Percentiles rank a stretch among this genome's conserved stretches.
Evolutionary conservation across 2,113 vertebrate genomes (phyloP).

Genomic region (Hyla sarda): DNA sequence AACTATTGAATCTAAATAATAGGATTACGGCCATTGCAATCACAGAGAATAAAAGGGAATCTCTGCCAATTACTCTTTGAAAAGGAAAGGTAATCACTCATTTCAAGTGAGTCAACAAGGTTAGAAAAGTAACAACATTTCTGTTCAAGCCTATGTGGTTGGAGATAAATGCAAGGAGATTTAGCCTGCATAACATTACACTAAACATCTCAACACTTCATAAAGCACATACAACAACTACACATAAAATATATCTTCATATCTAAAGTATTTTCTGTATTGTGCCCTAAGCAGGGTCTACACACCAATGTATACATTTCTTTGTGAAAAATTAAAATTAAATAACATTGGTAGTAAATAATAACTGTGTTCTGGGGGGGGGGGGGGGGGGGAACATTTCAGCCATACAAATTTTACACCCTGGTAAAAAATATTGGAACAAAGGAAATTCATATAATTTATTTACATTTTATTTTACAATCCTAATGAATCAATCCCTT

Average conservation of each 20-base stretch:
- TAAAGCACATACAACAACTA: not conserved
- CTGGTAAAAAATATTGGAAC: too few relatives aligned
- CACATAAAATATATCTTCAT: not conserved
- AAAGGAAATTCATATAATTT: too few relatives aligned
- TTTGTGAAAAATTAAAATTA: too few relatives aligned
- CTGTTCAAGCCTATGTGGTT: constrained; percentile 3
- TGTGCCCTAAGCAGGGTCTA: not conserved
- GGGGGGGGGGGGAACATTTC: too few relatives aligned
- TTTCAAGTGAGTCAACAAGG: constrained; percentile 46
- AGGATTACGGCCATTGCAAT: constrained; percentile 44
- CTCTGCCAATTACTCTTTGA: constrained; percentile 44
- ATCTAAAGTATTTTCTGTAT: too few relatives aligned
- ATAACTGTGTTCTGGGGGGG: too few relatives aligned
- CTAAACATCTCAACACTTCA: not conserved
- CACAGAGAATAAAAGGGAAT: constrained; percentile 35
- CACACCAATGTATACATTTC: not conserved
- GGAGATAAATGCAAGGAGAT: constrained; percentile 30
- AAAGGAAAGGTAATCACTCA: constrained; percentile 55
- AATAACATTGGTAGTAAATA: too few relatives aligned
- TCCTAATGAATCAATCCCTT: too few relatives aligned
- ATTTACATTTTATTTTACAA: too few relatives aligned
- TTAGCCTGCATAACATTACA: not conserved
- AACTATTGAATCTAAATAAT: constrained; percentile 57
- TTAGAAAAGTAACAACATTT: constrained; percentile 49
- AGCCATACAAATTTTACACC: too few relatives aligned